These are phyloP conservation scores for Dioctria rufipes DNA, from an alignment of 2,888 invertebrate species.

Conservation along the genomic window DNA sequence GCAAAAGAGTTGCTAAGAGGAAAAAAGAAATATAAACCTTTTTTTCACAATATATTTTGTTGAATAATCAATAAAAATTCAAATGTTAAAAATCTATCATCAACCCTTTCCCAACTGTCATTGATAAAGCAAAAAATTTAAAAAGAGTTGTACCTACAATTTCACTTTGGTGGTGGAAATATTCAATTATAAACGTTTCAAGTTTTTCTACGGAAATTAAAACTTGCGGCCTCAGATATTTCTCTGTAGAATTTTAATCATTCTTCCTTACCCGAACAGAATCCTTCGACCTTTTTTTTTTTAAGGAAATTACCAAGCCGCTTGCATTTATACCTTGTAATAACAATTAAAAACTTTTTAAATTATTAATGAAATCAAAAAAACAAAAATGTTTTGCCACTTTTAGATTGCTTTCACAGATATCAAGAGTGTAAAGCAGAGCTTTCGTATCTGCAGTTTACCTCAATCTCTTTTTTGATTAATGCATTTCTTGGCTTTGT, in stretches of 20 bases:
- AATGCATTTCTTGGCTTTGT: too few species aligned
- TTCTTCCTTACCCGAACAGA: not conserved
- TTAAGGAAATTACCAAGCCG: not conserved
- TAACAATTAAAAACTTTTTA: not conserved
- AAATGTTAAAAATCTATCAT: not conserved
- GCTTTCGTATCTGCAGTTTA: too few species aligned
- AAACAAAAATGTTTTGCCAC: too few species aligned
- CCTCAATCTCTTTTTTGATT: too few species aligned
- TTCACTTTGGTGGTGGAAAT: not conserved
- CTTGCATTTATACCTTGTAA: not conserved
- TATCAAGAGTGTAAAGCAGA: too few species aligned
- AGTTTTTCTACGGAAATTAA: constrained; percentile 6
- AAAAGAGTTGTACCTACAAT: too few species aligned
- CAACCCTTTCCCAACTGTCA: not conserved
- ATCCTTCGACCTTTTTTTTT: not conserved
- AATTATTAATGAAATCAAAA: too few species aligned
- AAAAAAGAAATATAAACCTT: too few species aligned
- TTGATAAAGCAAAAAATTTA: not conserved
- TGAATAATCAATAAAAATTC: not conserved
- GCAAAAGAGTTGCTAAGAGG: too few species aligned
- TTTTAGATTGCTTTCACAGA: too few species aligned
- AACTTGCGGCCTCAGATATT: not conserved
- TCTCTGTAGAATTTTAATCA: constrained; percentile 18
- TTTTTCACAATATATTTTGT: not conserved
- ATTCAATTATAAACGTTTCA: not conserved